phyloP scores from a whole-genome alignment of 2,888 invertebrate species.

The Chouioia cunea region DNA sequence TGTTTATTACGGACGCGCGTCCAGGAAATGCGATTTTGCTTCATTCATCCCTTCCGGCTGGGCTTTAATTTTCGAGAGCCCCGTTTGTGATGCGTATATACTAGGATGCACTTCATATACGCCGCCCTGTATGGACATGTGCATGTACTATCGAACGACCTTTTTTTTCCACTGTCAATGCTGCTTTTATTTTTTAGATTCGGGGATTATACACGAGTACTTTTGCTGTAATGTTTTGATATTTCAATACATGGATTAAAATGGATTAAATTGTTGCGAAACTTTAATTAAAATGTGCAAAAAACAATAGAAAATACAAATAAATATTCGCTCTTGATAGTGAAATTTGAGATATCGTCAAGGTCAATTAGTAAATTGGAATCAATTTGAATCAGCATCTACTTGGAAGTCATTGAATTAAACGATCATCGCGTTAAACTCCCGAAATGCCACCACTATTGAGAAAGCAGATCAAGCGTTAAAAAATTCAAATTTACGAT shows the following conservation, averaged over 20 bases:
- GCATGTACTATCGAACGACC: no score
- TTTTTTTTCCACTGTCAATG: background rate
- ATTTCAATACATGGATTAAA: background rate
- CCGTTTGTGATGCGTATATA: conserved; percentile 13
- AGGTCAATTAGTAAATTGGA: conserved; percentile 20
- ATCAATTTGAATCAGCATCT: background rate
- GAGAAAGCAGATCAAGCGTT: background rate
- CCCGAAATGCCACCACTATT: background rate
- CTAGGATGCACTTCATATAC: no score
- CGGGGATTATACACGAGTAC: conserved; percentile 5
- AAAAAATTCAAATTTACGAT: conserved; percentile 44
- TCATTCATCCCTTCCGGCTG: conserved; percentile 46
- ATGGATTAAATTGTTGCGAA: no score
- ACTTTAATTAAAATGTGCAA: no score
- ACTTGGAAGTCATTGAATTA: conserved; percentile 24
- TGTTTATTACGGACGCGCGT: conserved; percentile 57
- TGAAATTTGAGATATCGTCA: background rate
- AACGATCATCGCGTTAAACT: conserved; percentile 14
- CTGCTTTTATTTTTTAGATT: conserved; percentile 6
- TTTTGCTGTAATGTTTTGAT: background rate
- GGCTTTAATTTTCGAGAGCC: conserved; percentile 42
- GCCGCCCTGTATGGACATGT: no score
- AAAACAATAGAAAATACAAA: no score
- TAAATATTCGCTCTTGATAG: no score
- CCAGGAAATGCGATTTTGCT: conserved; percentile 58